Evolutionary conservation across 2,888 invertebrate species (phyloP).

Genomic region (Aphodius sticticus): DNA sequence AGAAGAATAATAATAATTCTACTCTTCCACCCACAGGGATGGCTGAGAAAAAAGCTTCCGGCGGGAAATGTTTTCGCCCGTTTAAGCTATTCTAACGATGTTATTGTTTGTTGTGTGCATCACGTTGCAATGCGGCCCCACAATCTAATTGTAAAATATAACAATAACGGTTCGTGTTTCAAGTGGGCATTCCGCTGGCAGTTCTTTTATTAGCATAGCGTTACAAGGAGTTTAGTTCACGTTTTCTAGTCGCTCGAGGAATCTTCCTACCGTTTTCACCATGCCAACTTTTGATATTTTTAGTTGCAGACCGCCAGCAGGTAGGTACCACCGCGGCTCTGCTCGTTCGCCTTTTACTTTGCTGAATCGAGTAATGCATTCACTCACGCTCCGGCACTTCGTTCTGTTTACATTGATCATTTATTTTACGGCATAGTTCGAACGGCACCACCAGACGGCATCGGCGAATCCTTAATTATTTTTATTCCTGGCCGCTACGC

Average conservation of each 20-base stretch:
- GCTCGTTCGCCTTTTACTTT: slow-evolving; percentile 14
- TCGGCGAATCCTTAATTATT: slow-evolving; percentile 33
- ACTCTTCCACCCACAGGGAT: no score
- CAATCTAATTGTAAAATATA: slow-evolving; percentile 20
- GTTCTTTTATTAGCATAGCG: slow-evolving; percentile 23
- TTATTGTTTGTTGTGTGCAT: slow-evolving; percentile 7
- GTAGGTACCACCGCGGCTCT: no score
- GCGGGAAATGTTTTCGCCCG: not conserved
- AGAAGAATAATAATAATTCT: no score
- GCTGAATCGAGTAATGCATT: slow-evolving; percentile 40
- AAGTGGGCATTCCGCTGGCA: slow-evolving; percentile 20
- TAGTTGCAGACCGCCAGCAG: not conserved
- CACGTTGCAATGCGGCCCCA: slow-evolving; percentile 6
- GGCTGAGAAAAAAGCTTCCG: not conserved
- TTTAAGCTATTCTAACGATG: not conserved
- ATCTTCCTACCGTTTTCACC: slow-evolving; percentile 23
- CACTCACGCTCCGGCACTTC: slow-evolving; percentile 42
- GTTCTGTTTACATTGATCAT: slow-evolving; percentile 45
- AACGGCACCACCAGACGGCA: not conserved
- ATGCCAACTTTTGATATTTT: slow-evolving; percentile 22
- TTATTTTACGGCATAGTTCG: slow-evolving; percentile 44
- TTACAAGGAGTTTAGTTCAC: slow-evolving; percentile 22
- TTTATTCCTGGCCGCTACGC: slow-evolving; percentile 29
- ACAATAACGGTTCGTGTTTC: slow-evolving; percentile 23
- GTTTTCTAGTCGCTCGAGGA: slow-evolving; percentile 19